Conservation (phyloP, 1,140 invertebrate species). For the Zaprionus ghesquierei region DNA sequence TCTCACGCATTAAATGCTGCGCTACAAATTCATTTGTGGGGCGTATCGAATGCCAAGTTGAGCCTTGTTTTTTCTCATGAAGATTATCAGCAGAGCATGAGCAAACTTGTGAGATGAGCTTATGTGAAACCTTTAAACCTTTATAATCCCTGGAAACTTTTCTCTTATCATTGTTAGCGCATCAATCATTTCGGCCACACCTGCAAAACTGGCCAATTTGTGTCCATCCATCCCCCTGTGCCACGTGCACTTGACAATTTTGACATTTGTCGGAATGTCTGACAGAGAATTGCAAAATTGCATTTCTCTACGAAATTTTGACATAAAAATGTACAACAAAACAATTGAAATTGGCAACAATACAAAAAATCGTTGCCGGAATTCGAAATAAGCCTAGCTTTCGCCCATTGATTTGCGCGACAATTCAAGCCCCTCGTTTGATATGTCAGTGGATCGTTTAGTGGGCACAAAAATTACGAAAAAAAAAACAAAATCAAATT, state of each 20-base stretch:
- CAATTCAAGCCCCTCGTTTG: neutral
- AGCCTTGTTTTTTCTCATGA: neutral
- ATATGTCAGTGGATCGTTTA: slow-evolving; percentile 47
- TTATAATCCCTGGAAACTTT: neutral
- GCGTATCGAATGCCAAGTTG: neutral
- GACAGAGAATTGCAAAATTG: slow-evolving; percentile 26
- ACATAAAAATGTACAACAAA: slow-evolving; percentile 31
- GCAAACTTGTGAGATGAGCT: too few relatives aligned
- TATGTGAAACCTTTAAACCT: too few relatives aligned
- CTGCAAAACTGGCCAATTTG: slow-evolving; percentile 44
- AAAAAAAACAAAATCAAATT: slow-evolving; percentile 5
- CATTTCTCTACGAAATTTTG: slow-evolving; percentile 26
- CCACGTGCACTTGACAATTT: slow-evolving; percentile 46
- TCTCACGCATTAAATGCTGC: slow-evolving; percentile 12
- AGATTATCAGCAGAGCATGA: neutral
- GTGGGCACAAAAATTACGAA: slow-evolving; percentile 12
- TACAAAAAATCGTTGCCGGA: slow-evolving; percentile 1
- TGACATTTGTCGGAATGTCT: slow-evolving; percentile 51
- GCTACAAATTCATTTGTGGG: neutral
- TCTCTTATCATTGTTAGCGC: neutral
- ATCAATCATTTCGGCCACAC: slow-evolving; percentile 4
- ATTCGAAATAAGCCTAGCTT: slow-evolving; percentile 23
- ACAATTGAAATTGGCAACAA: slow-evolving; percentile 11
- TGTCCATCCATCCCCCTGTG: neutral
- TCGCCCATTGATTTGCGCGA: neutral